Evolutionary conservation across 2,888 invertebrate genomes (phyloP).

Genomic region (Scelioninae gen. 1): DNA sequence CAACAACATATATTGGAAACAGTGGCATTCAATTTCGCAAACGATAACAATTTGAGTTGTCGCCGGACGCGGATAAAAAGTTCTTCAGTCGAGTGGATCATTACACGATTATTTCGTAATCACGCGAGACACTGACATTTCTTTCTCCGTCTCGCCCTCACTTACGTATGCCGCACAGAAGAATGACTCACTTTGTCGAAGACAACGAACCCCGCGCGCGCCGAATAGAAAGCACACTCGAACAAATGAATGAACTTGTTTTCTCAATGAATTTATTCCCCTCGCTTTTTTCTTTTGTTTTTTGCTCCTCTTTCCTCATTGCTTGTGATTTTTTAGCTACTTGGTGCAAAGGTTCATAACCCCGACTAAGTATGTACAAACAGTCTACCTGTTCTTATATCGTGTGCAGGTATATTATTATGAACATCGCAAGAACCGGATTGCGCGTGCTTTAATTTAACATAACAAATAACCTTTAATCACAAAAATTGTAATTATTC

Average conservation of each 20-base stretch:
- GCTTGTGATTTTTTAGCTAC: slow-evolving; percentile 7
- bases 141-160: slow-evolving; percentile 70
- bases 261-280: slow-evolving; percentile 79
- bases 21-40: slow-evolving; percentile 5
- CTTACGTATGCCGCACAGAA: slow-evolving; percentile 59
- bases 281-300: slow-evolving; percentile 5
- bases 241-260: slow-evolving; percentile 77
- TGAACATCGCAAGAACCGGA: background rate
- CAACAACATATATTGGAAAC: background rate
- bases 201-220: slow-evolving; percentile 76
- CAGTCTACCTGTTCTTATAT: slow-evolving; percentile 14
- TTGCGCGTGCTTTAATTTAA: background rate
- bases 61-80: slow-evolving; percentile 24
- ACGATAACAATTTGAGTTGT: slow-evolving; percentile 4
- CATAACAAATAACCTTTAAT: too few relatives aligned
- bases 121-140: slow-evolving; percentile 76
- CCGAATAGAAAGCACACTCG: slow-evolving; percentile 76
- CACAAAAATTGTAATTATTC: too few relatives aligned
- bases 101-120: slow-evolving; percentile 73
- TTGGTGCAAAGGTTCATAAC: slow-evolving; percentile 6
- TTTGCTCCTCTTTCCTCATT: background rate
- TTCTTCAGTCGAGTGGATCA: slow-evolving; percentile 37
- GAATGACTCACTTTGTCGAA: slow-evolving; percentile 76
- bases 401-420: background rate
- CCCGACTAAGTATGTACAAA: background rate